phyloP scores from a whole-genome alignment of 1,140 invertebrate genomes.

The Periplaneta americana region DNA sequence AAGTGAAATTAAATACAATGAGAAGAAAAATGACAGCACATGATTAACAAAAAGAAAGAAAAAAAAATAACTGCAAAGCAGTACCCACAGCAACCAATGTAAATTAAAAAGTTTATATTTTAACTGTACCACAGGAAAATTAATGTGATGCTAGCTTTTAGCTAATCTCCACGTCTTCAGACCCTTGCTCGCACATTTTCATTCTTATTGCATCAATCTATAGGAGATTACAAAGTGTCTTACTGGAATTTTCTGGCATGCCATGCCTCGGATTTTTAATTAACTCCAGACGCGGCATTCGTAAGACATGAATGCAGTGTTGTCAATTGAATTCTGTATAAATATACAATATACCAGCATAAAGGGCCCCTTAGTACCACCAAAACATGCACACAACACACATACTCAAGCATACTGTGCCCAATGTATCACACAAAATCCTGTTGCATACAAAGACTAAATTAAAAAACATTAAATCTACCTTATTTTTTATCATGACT shows the following conservation, averaged over 20 bases:
- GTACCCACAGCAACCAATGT: conserved; percentile 11
- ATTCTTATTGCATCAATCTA: not conserved
- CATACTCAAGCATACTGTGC: not conserved
- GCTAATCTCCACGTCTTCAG: not conserved
- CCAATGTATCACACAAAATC: not conserved
- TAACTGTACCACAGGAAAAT: not conserved
- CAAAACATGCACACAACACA: not conserved
- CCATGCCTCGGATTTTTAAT: not conserved
- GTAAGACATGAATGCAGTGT: not conserved
- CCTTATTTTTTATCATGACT: not conserved
- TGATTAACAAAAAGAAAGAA: not conserved
- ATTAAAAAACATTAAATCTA: not conserved
- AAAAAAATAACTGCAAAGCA: not conserved
- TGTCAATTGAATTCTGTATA: not conserved
- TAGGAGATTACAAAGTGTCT: not conserved
- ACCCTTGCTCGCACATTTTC: not conserved
- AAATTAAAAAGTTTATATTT: conserved; percentile 1
- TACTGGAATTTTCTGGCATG: not conserved
- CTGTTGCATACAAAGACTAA: not conserved
- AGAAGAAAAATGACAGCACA: conserved; percentile 11
- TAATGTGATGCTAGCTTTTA: not conserved
- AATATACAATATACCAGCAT: not conserved
- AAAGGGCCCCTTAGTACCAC: not conserved
- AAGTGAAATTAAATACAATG: conserved; percentile 7
- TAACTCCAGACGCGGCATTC: not conserved